Base-by-base conservation (phyloP, 1,140 invertebrate genomes). In the Aphidius ervi region DNA sequence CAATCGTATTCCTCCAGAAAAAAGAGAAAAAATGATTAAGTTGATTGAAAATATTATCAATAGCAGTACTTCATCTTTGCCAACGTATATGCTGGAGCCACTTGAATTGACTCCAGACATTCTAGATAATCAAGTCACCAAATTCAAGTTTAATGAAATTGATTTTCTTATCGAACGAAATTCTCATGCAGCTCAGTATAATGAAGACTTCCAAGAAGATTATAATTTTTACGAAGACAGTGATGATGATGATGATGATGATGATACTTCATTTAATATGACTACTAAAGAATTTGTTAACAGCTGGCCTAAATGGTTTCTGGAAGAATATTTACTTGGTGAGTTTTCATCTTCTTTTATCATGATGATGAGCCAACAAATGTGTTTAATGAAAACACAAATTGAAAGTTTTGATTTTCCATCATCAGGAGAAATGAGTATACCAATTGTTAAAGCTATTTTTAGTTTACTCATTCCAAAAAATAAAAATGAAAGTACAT, bases 361-460 rank as follows among this genome's bases (percentile, higher is more conserved):
- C 42, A 88, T 92, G 72, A 82, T 91, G 1, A 68, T 87, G 48
- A 79, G 82, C 23, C 76, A 85, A 46, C 83, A 85, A 61, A 78
- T 85, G 49, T 85, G 88, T 67, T 84, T 92, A 63, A 85, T 85
- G 62, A 81, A 80, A 31, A 84, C 86, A 80, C 16, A 31, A 4
- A 3, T 3, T 31, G 23, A 31, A 31, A 31, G 1, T 31, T 31
- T 4, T 31, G 23, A 82, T 92, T 9, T 81, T 39, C 71, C 80
- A 6, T 83, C 88, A 61, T 81, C 86, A n/a, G 85, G 86, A 65
- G 61, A 76, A 16, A 82, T 85, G 62, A 81, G 84, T 41, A 70
- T 87, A 53, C 80, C 84, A 9, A 84, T 94, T 48, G 67, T 93
- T 43, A 74, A 79, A 67, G 82, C 85, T 61, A 82, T 85, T 48